Base-by-base conservation (phyloP, 37 sponge, comb jelly and placozoan species). In the Crambe crambe region DNA sequence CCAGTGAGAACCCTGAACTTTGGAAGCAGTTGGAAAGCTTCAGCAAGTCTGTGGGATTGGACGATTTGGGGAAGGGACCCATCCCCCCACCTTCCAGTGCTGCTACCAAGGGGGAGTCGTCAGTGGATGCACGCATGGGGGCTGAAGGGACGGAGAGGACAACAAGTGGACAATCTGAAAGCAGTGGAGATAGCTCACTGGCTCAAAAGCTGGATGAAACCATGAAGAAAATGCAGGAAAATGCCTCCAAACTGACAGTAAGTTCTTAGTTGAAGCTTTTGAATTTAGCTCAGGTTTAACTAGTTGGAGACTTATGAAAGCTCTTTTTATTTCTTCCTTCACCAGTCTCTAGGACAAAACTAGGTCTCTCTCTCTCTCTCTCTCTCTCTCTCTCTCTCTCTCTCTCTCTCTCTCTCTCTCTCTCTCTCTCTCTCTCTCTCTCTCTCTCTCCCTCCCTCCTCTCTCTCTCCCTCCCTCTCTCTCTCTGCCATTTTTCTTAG, bases 1-100 rank as follows among this genome's bases (percentile, higher is more conserved):
- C 71, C 22, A 29, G 42, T 25, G 85, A 91, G 44, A 86, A 86
- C 31, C 92, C 92, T n/a, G 88, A 87, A 59, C 81, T 91, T 22
- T 70, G 85, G 81, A 34, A 91, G 60, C 85, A 91, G 66, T 87
- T 87, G 54, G 77, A 91, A 26, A 37, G 25, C 0, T 78, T 86
- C 21, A 70, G 80, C 37, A 73, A 67, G 23, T 74, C 80, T 37
- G 36, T 86, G 27, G 75, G 68, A 18, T 23, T 68, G 27, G 57
- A 79, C 39, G 58, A 56, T 30, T 61, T 37, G 26, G 47, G 44
- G 22, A 34, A 22, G 25, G 69, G 58, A 12, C n/a, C 60, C 9
- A 35, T 39, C 25, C 71, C 42, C 4, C 74, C 65, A 39, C 54
- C 56, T 17, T 8, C 65, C 8, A 30, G 71, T 17, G 70, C 56